Conservation (phyloP, 2,113 vertebrate species). For the Propithecus coquereli region DNA sequence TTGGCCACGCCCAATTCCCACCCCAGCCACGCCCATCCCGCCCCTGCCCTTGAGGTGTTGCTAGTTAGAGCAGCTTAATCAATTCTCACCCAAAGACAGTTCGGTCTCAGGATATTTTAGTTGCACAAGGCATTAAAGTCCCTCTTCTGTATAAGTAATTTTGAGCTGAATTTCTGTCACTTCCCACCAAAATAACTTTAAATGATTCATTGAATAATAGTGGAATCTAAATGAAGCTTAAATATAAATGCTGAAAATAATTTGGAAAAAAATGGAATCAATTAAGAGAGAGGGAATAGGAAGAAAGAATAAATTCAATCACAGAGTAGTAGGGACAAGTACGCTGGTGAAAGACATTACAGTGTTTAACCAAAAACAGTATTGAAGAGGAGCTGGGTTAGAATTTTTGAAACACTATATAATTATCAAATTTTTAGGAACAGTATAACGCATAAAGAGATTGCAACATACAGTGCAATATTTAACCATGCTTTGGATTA, state of each 20-base stretch:
- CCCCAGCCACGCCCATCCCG: too few relatives aligned
- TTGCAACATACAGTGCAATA: not conserved
- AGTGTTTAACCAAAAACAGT: not conserved
- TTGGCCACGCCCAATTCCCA: too few relatives aligned
- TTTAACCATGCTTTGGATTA: not conserved
- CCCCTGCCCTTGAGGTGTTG: rapidly evolving
- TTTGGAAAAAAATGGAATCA: not conserved
- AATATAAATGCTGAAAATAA: not conserved
- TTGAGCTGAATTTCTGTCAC: not conserved
- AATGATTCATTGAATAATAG: not conserved
- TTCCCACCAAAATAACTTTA: not conserved
- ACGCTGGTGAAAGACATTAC: not conserved
- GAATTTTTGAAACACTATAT: not conserved
- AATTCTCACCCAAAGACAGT: not conserved
- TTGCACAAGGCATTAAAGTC: not conserved
- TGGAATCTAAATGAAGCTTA: not conserved
- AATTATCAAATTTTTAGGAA: not conserved
- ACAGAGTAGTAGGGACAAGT: not conserved
- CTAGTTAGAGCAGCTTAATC: not conserved
- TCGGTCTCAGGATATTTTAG: too few relatives aligned
- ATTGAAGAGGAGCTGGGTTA: not conserved
- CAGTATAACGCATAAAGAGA: not conserved
- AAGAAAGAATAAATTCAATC: not conserved
- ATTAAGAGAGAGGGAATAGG: not conserved
- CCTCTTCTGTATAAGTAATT: not conserved